Evolutionary conservation across 2,888 invertebrate genomes (phyloP).

Genomic region (Eupithecia subfuscata): DNA sequence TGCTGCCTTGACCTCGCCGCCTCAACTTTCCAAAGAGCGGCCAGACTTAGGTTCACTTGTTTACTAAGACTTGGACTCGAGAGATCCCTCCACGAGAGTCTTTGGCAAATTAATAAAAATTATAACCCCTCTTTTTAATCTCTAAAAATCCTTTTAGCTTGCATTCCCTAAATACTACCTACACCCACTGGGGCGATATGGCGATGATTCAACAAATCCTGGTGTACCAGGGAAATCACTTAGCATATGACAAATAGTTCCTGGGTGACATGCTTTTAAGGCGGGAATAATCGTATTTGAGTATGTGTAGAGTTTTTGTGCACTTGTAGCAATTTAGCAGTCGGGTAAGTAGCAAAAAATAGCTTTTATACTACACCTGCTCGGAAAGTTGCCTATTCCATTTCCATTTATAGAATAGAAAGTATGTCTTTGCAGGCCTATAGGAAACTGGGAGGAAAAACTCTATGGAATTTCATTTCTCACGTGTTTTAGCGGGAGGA

Average conservation of each 20-base stretch:
- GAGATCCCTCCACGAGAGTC: too few species aligned
- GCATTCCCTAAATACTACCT: neutral
- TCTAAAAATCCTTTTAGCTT: too few species aligned
- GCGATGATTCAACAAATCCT: conserved; percentile 73
- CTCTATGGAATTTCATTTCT: too few species aligned
- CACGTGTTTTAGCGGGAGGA: too few species aligned
- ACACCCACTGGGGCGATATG: conserved; percentile 5
- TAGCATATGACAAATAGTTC: conserved; percentile 81
- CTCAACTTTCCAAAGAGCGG: neutral
- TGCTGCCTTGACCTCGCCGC: neutral
- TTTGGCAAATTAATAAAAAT: neutral
- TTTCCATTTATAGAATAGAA: too few species aligned
- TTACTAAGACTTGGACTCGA: too few species aligned
- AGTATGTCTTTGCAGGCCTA: too few species aligned
- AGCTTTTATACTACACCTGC: too few species aligned
- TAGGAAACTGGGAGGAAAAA: too few species aligned
- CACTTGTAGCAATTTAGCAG: conserved; percentile 6
- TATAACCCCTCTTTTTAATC: too few species aligned
- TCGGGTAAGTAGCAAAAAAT: conserved; percentile 9
- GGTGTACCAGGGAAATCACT: conserved; percentile 77
- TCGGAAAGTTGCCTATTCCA: too few species aligned
- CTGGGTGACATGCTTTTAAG: conserved; percentile 77
- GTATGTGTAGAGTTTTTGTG: conserved; percentile 39
- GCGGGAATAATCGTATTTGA: conserved; percentile 47
- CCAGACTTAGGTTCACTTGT: too few species aligned